Evolutionary conservation across 2,797 vertebrate genomes (phyloP), one percentile per base, ranked within the genome.

Genomic region (Chelon auratus): DNA sequence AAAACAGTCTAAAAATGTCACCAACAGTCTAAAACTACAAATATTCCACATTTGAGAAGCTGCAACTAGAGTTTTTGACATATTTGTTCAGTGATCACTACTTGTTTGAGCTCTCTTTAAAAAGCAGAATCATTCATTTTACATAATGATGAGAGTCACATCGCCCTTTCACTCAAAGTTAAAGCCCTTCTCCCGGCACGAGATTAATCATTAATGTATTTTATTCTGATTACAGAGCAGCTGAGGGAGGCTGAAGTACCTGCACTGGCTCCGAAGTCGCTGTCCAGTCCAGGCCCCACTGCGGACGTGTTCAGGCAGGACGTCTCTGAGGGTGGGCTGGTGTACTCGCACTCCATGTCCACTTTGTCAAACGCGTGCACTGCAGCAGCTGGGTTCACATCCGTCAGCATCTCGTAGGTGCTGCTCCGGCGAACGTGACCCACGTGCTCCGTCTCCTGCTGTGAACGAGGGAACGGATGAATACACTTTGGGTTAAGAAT

Each of bases 261-360:
- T 89, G 95, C 96, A 70, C 96, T 96, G 50, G 94, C 95, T 42
- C 96, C 95, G 12, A 96, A 96, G 87, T 96, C 95, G 13, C 95
- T 94, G 89, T 96, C 95, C 24, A 96, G 89, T n/a, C 95, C 96
- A 12, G 95, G 91, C 0, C 95, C 94, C 10, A 83, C 89, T 0
- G 89, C 82, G 3, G 93, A 94, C 0, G 74, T 76, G 80, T 89
- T 82, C 9, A 86, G 80, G 45, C 85, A 84, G 6, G 83, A 90
- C 2, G 55, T 78, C 30, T 93, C 93, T 0, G 67, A 86, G 0
- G 68, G 81, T 2, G 77, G 85, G 70, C 72, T 76, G 59, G 37
- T 45, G 40, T 87, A 89, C 68, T 94, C 94, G 0, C 90, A 93
- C 69, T 92, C 91, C 66, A 91, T 51, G 2, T 87, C 78, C 4